Evolutionary conservation across 1,140 invertebrate species (phyloP).

Genomic region (Calephelis virginiensis): DNA sequence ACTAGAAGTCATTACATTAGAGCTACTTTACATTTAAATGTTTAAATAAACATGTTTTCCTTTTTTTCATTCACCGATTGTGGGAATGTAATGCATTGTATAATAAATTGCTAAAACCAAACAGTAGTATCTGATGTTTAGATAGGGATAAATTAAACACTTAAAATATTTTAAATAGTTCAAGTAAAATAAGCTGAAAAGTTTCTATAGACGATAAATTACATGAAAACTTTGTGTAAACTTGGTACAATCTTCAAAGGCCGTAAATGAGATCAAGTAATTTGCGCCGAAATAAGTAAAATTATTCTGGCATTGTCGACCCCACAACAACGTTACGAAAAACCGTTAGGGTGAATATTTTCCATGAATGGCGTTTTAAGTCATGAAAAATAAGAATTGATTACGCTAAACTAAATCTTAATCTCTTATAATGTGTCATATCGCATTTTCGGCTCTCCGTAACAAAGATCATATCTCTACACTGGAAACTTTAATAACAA

Average conservation of each 20-base stretch:
- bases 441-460: too few species aligned
- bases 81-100: too few species aligned
- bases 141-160: constrained; percentile 29
- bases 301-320: constrained; percentile 66
- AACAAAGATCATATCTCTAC: too few species aligned
- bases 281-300: constrained; percentile 73
- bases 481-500: too few species aligned
- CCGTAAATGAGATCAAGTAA: constrained; percentile 75
- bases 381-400: constrained; percentile 4
- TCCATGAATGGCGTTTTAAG: constrained; percentile 8
- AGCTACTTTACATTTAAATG: too few species aligned
- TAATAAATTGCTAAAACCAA: too few species aligned
- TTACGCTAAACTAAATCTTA: too few species aligned
- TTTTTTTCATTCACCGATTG: too few species aligned
- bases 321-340: constrained; percentile 52
- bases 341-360: constrained; percentile 37
- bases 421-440: too few species aligned
- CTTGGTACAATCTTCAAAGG: constrained; percentile 71
- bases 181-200: constrained; percentile 61
- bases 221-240: constrained; percentile 70
- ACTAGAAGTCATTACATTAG: too few species aligned
- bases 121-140: neutral
- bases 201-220: constrained; percentile 74
- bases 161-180: constrained; percentile 49
- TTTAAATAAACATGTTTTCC: too few species aligned